Conservation (phyloP, 2,888 invertebrate species). For the Cepaea hortensis region DNA sequence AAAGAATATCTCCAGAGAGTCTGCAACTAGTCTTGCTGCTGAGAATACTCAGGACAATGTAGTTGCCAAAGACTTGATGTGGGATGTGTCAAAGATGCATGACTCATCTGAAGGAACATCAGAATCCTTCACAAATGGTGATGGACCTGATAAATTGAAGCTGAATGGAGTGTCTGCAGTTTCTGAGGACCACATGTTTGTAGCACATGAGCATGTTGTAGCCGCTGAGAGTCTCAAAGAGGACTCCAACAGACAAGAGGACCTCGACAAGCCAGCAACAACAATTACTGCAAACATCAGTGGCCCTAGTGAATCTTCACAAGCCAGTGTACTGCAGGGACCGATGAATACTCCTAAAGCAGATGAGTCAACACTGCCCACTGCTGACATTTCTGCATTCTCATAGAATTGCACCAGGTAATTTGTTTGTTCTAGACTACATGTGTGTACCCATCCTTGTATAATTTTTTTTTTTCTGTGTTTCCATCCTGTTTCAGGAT, state of each 20-base stretch:
- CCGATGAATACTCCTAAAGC: neutral
- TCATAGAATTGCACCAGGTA: constrained; percentile 34
- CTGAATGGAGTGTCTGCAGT: neutral
- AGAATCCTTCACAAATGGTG: neutral
- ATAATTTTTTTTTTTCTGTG: neutral
- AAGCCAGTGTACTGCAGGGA: neutral
- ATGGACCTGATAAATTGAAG: neutral
- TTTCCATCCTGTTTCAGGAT: neutral
- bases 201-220: neutral
- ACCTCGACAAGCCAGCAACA: neutral
- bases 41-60: neutral
- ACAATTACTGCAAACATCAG: neutral
- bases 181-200: neutral
- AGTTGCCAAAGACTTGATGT: neutral
- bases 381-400: constrained; percentile 29
- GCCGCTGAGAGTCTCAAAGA: neutral
- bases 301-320: neutral
- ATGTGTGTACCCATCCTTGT: neutral
- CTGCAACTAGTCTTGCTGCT: neutral
- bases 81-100: neutral
- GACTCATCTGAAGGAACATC: constrained; percentile 2
- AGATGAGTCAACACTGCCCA: constrained; percentile 33
- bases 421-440: neutral
- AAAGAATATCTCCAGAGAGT: constrained; percentile 12
- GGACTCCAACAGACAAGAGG: neutral